phyloP scores from a whole-genome alignment of 1,140 invertebrate species.

The Brachionus paranguensis region DNA sequence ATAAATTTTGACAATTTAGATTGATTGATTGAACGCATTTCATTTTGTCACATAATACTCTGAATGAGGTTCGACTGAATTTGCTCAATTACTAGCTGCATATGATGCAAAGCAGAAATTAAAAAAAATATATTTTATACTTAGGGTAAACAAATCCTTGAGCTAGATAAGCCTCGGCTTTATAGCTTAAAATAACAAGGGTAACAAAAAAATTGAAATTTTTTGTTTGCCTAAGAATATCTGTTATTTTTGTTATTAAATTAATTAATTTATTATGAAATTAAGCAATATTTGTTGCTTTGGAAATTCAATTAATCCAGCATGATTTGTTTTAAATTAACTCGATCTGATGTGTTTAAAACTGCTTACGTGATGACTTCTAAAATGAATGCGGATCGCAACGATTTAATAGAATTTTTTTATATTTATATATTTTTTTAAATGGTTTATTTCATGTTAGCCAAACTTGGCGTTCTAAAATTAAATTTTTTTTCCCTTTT shows the following conservation, averaged over 20 bases:
- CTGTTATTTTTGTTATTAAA: neutral
- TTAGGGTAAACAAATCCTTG: neutral
- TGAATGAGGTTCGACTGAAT: neutral
- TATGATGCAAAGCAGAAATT: neutral
- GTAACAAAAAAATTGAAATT: neutral
- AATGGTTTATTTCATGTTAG: neutral
- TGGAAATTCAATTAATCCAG: conserved; percentile 13
- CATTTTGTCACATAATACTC: neutral
- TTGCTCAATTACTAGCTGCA: neutral
- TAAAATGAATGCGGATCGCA: neutral
- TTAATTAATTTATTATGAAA: conserved; percentile 5
- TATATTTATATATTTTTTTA: neutral
- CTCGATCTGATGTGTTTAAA: neutral
- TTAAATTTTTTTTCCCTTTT: neutral
- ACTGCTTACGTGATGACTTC: neutral
- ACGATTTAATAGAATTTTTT: neutral
- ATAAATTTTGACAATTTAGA: neutral
- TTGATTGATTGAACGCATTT: neutral
- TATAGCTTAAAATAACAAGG: neutral
- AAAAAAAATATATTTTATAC: neutral
- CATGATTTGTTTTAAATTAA: neutral
- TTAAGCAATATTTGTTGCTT: neutral
- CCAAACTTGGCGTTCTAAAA: neutral
- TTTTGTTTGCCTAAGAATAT: conserved; percentile 10
- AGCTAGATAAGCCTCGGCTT: neutral